Evolutionary conservation across 2,797 vertebrate species (phyloP).

Genomic region (Tolypeutes matacus): DNA sequence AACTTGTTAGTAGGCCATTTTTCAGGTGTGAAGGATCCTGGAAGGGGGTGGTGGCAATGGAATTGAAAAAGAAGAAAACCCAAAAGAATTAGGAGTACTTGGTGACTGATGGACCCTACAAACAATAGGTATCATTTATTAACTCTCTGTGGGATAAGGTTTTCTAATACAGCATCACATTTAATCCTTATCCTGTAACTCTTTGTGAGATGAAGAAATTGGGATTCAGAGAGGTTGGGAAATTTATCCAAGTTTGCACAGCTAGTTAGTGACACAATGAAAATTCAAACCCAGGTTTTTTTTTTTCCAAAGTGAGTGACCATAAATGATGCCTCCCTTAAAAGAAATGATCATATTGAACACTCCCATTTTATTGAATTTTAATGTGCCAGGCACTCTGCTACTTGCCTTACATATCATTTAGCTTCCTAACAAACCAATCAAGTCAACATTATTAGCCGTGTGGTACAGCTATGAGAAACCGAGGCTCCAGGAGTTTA

Average conservation of each 20-base stretch:
- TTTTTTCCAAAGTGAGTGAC: background rate
- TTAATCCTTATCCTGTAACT: background rate
- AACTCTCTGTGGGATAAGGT: background rate
- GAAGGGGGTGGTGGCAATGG: background rate
- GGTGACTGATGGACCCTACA: background rate
- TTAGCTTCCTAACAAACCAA: background rate
- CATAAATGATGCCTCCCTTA: background rate
- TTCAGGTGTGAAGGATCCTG: background rate
- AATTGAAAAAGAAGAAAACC: background rate
- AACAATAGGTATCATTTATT: background rate
- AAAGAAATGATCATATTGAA: background rate
- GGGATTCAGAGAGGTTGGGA: constrained; percentile 21
- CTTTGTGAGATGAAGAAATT: constrained; percentile 24
- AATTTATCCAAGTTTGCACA: background rate
- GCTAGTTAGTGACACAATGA: background rate
- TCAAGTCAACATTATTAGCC: background rate
- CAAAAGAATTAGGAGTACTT: too few species aligned
- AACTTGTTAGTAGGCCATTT: background rate
- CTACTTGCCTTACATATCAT: background rate
- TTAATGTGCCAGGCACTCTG: background rate
- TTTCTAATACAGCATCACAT: background rate
- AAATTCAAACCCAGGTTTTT: constrained; percentile 17
- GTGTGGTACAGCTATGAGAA: background rate
- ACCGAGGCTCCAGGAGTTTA: background rate
- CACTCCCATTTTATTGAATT: background rate